These are phyloP conservation scores for Monodelphis domestica DNA, from an alignment of 2,797 vertebrate species.

Conservation along the genomic window DNA sequence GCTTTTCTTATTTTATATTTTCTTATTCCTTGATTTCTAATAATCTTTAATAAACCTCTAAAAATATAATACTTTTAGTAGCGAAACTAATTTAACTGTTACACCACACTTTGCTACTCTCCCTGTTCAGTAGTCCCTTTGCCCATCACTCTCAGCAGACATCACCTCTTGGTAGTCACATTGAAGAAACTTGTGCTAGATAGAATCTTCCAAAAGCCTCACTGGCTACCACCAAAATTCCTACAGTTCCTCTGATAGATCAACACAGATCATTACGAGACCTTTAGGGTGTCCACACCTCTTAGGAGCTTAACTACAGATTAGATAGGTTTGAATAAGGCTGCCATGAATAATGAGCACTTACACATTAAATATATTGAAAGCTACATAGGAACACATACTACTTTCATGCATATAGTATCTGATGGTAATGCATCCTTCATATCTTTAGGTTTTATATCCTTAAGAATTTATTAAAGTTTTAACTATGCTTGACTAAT, in stretches of 20 bases:
- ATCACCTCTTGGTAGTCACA: not conserved
- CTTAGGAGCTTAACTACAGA: not conserved
- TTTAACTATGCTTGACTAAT: not conserved
- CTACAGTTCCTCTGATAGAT: not conserved
- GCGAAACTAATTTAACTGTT: no score
- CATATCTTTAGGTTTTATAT: not conserved
- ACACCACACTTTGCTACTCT: no score
- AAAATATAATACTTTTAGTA: no score
- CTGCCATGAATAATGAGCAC: not conserved
- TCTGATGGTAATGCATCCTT: not conserved
- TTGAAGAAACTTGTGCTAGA: not conserved
- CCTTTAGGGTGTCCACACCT: not conserved
- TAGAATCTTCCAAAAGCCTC: not conserved
- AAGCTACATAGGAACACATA: not conserved
- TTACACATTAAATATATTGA: not conserved
- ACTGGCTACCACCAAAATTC: not conserved
- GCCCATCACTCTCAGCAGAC: not conserved
- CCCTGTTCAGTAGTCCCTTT: not conserved
- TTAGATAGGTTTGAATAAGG: not conserved
- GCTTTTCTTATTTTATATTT: no score
- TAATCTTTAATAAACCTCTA: no score
- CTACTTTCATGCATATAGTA: not conserved
- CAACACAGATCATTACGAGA: not conserved
- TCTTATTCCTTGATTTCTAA: no score
- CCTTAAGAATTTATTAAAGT: slow-evolving; percentile 15